Evolutionary conservation across 2,888 invertebrate species (phyloP).

Genomic region (Ernsta delagoae): DNA sequence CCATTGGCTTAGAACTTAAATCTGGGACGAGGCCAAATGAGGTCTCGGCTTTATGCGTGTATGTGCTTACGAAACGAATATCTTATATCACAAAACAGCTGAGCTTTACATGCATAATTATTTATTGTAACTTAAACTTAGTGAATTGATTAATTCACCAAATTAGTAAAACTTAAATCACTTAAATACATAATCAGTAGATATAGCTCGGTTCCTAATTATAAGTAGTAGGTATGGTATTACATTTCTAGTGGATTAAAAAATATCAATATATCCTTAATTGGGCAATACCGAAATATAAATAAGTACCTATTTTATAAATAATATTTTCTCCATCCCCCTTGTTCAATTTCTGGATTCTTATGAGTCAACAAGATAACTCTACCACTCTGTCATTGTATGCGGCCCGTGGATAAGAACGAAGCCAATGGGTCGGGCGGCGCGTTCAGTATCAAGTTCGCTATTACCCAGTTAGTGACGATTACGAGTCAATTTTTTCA

Average conservation of each 20-base stretch:
- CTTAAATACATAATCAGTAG: no score
- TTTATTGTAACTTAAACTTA: background rate
- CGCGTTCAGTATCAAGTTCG: constrained; percentile 64
- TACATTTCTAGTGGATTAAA: no score
- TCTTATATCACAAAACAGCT: constrained; percentile 21
- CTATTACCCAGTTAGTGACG: constrained; percentile 75
- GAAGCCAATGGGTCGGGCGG: constrained; percentile 57
- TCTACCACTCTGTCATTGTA: background rate
- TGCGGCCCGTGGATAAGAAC: constrained; percentile 42
- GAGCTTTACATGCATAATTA: constrained; percentile 15
- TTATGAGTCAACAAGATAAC: no score
- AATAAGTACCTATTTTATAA: no score
- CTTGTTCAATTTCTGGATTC: no score
- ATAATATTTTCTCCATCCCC: no score
- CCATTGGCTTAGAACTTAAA: constrained; percentile 46
- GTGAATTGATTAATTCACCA: no score
- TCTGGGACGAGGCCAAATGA: constrained; percentile 58
- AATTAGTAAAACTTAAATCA: no score
- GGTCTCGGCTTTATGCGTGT: constrained; percentile 40
- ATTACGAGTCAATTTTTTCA: constrained; percentile 75
- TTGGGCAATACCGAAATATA: no score
- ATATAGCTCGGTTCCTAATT: no score
- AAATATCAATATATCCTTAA: no score
- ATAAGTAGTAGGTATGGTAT: no score
- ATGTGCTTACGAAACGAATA: constrained; percentile 21